Evolutionary conservation across 2,113 vertebrate genomes (phyloP).

Genomic region (Carettochelys insculpta): DNA sequence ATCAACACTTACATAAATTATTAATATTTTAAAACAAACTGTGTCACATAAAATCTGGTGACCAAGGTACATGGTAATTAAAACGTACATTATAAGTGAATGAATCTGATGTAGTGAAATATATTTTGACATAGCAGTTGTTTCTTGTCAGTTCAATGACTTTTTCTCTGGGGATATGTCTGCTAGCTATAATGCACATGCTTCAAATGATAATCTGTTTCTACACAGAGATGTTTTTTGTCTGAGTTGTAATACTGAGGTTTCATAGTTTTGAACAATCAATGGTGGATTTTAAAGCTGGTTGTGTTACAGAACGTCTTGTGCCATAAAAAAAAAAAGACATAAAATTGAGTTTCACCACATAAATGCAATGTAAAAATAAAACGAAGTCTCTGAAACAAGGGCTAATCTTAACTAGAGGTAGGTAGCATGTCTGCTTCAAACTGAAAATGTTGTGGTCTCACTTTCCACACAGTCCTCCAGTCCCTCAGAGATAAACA

Average conservation of each 20-base stretch:
- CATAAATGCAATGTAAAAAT: background rate
- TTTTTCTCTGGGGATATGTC: slow-evolving; percentile 69
- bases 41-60: background rate
- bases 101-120: slow-evolving; percentile 67
- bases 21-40: slow-evolving; percentile 3
- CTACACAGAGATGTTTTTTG: slow-evolving; percentile 56
- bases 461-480: background rate
- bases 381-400: background rate
- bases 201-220: slow-evolving; percentile 71
- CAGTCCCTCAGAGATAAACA: background rate
- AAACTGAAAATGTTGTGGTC: background rate
- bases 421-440: background rate
- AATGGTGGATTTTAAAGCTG: background rate
- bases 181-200: slow-evolving; percentile 67
- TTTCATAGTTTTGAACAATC: background rate
- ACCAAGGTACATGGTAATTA: slow-evolving; percentile 54
- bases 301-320: background rate
- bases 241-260: background rate
- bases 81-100: slow-evolving; percentile 59
- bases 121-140: slow-evolving; percentile 77
- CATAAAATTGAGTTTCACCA: background rate
- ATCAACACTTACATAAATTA: background rate
- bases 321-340: background rate
- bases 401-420: background rate
- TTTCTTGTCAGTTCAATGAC: slow-evolving; percentile 75